Evolutionary conservation across 2,888 invertebrate species (phyloP), one percentile per base, ranked within the genome.

Genomic region (Magallana nippona): DNA sequence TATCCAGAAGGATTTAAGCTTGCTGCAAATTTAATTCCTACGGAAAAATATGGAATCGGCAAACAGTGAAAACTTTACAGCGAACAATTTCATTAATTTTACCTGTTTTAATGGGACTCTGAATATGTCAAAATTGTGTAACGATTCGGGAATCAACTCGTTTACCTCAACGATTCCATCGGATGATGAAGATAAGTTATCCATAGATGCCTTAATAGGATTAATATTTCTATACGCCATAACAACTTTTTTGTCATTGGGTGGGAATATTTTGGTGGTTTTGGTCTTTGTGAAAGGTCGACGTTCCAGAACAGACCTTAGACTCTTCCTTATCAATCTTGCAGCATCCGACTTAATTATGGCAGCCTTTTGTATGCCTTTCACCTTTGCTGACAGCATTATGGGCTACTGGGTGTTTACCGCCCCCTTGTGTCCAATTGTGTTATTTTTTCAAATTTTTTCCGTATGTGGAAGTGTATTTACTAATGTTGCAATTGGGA

Each of bases 321-420:
- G 94, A 83, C 88, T 90, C 11, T 98, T 98, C 94, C 97, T 98
- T 92, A 97, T 97, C 92, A 95, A 95, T 91, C 95, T 98, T 88
- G 98, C 98, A 0, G 95, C 98, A 71, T 97, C 98, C 57, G 98
- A 98, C 93, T 96, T 98, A 86, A 95, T 98, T 84, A 98, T 98
- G 96, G 97, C 98, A 0, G 93, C 97, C 55, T 96, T 98, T 91
- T 98, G 98, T 94, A 97, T 98, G 86, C 98, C 98, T 1, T 98
- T 98, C 92, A 97, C 97, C 1, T 98, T 94, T 89, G 94, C 95
- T n/a, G 85, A 85, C 62, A 94, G 94, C 78, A 92, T 95, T 90
- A 88, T 94, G 22, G 86, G 86, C 56, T 90, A 93, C 56, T 95
- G 95, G 95, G 92, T 95, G 57, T 95, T 95, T 90, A 93, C 94